phyloP scores from a whole-genome alignment of 2,888 invertebrate genomes.

The Digitonthophagus gazella region DNA sequence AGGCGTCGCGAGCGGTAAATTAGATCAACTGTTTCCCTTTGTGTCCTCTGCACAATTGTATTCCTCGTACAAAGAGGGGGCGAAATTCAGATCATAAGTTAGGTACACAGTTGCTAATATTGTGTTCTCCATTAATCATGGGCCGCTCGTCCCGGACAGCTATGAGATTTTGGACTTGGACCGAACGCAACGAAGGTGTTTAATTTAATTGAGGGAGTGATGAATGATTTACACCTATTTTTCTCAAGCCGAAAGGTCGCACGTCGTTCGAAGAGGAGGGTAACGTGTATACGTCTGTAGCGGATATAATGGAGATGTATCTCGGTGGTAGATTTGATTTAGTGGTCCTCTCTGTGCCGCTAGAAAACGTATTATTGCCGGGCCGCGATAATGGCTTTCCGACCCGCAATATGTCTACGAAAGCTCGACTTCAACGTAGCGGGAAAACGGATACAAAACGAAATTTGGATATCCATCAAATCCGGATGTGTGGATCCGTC shows the following conservation, averaged over 20 bases:
- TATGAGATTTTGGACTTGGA: not conserved
- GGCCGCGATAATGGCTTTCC: not conserved
- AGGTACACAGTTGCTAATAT: not conserved
- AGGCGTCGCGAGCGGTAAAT: not conserved
- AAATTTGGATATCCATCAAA: not conserved
- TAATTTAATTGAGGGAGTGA: not conserved
- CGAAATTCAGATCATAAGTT: not conserved
- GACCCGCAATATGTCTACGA: not conserved
- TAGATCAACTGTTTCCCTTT: not conserved
- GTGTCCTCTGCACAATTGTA: not conserved
- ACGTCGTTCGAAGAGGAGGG: not conserved
- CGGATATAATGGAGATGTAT: not conserved
- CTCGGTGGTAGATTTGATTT: not conserved
- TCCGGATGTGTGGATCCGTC: not conserved
- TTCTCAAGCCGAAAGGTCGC: not conserved
- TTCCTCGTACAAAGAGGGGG: not conserved
- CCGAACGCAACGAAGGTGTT: not conserved
- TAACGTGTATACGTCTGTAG: not conserved
- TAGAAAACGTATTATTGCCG: not conserved
- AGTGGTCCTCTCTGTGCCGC: not conserved
- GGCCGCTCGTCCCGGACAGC: not conserved
- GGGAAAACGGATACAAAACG: not conserved
- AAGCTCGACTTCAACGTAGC: not conserved
- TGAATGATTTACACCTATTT: not conserved
- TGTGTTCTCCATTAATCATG: not conserved